Evolutionary conservation across 2,888 invertebrate genomes (phyloP), one percentile per base, ranked within the genome.

Genomic region (Slavum lentiscoides): DNA sequence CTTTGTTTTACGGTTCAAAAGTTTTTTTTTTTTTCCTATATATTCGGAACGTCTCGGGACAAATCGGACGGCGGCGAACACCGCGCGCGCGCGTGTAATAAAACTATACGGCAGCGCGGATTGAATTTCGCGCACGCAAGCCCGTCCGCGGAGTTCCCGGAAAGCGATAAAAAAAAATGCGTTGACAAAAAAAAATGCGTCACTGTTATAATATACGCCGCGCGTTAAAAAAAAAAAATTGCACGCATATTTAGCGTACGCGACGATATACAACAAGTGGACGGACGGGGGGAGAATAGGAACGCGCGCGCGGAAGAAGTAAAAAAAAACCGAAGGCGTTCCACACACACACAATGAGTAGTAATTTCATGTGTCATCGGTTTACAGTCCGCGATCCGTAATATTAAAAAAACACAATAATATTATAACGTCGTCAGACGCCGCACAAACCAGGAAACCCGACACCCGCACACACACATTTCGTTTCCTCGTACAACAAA

Each of bases 281-380:
- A 37, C 53, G 53, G 17, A 53, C 23, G 19, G n/a, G 19, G 17
- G 39, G 15, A 15, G 21, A 3, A 21, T 13, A 55, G 13, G 19
- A 59, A 19, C 30, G 30, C 30, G 30, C 30, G 30, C 30, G 30
- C 30, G 30, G 30, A 30, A 30, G n/a, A n/a, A 30, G 4, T 4
- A 30, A 30, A 30, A 30, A 30, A 30, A 30, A 67, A 67, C 43
- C 19, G 9, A 43, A 43, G 19, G 43, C 43, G 72, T 61, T 23
- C 13, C 23, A 61, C 59, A 19, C 43, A 19, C 23, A 70, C 19
- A 21, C 30, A 30, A 30, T 30, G 30, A 30, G 30, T 49, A 17
- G 13, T 21, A 30, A 72, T 72, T 72, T 43, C 30, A 59, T 19
- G 61, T 72, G 59, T 72, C 72, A 61, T 72, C 59, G 23, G 17